A percentile compares a stretch with the other conserved stretches of the same genome.
Evolutionary conservation across 1,140 invertebrate genomes (phyloP).

Genomic region (Lycorma delicatula): DNA sequence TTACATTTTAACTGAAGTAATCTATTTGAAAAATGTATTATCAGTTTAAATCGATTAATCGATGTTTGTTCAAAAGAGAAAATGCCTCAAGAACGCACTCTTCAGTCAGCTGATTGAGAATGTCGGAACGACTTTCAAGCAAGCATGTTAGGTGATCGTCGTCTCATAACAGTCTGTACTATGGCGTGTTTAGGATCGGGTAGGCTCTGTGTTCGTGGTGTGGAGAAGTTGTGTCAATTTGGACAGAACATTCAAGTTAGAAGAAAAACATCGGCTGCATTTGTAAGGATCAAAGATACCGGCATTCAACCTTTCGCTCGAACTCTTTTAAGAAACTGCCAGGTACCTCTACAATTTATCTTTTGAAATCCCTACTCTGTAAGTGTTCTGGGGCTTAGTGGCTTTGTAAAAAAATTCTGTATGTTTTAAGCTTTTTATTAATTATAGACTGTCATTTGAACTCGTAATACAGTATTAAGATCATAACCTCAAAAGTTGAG

Average conservation of each 20-base stretch:
- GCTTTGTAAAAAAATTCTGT: no score
- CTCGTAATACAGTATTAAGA: no score
- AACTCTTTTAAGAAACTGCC: conserved; percentile 45
- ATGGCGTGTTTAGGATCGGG: conserved; percentile 68
- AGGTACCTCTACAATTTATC: conserved; percentile 38
- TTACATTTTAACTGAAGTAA: no score
- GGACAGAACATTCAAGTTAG: conserved; percentile 49
- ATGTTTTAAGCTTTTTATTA: no score
- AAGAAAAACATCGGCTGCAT: conserved; percentile 42
- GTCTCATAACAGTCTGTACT: conserved; percentile 55
- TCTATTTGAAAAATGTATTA: no score
- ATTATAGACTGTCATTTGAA: no score
- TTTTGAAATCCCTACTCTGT: no score
- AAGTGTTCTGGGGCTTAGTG: no score
- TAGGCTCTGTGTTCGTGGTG: conserved; percentile 64
- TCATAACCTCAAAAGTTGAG: no score
- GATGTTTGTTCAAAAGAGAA: no score
- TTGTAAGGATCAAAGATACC: conserved; percentile 50
- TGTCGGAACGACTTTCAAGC: not conserved
- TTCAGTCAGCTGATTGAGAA: not conserved
- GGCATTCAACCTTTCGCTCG: conserved; percentile 41
- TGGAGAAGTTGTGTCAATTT: conserved; percentile 66
- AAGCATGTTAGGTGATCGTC: conserved; percentile 19
- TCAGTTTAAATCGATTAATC: no score
- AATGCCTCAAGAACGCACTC: not conserved